Percentiles rank a stretch among this genome's conserved stretches.
phyloP scores from a whole-genome alignment of 2,888 invertebrate species.

The Ophion slaviceki region DNA sequence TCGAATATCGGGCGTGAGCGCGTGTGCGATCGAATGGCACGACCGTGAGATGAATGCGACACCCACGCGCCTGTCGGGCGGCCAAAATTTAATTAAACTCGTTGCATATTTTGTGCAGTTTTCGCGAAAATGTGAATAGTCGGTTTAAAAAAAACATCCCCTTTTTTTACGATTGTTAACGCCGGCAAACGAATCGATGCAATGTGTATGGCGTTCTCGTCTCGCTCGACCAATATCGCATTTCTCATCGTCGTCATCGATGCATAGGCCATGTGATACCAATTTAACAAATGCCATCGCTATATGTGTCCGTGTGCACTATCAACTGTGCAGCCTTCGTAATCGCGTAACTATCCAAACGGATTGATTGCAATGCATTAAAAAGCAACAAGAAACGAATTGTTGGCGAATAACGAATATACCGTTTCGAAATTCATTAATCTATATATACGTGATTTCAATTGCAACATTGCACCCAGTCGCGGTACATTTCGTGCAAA shows the following conservation, averaged over 20 bases:
- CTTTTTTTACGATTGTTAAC: neutral
- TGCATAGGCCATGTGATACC: neutral
- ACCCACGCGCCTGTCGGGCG: neutral
- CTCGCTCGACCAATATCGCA: neutral
- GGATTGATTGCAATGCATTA: constrained; percentile 31
- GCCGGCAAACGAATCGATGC: neutral
- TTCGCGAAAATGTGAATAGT: neutral
- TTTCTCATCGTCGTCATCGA: neutral
- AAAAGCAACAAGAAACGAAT: constrained; percentile 23
- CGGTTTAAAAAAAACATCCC: neutral
- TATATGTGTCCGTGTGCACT: neutral
- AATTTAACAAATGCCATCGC: neutral
- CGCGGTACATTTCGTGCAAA: constrained; percentile 19
- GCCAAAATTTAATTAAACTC: constrained; percentile 13
- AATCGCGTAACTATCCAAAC: constrained; percentile 36
- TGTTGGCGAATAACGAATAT: constrained; percentile 35
- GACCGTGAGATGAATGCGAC: neutral
- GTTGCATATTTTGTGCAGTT: constrained; percentile 1
- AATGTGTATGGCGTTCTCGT: neutral
- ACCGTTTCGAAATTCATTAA: constrained; percentile 34
- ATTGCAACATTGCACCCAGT: constrained; percentile 13
- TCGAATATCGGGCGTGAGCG: neutral
- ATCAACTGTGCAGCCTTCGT: neutral
- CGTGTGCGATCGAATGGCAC: neutral
- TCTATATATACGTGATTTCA: constrained; percentile 24